phyloP scores from a whole-genome alignment of 2,797 vertebrate genomes.

The Morelia viridis region DNA sequence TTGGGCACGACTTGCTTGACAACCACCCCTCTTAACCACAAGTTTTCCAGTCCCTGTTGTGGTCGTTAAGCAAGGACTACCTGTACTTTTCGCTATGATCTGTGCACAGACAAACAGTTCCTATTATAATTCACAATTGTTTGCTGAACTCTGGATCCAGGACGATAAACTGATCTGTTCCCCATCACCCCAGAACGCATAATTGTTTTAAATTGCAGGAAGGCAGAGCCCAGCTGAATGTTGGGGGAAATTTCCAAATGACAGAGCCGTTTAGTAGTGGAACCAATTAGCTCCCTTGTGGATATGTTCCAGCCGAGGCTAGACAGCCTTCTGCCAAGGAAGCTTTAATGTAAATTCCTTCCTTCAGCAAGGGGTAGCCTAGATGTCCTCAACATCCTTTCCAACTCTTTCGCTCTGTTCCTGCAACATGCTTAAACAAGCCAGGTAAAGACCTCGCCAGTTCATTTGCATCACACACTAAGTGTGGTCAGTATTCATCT shows the following conservation, averaged over 20 bases:
- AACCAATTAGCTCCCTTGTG: background rate
- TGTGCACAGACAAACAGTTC: background rate
- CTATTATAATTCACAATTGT: background rate
- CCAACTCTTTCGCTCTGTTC: background rate
- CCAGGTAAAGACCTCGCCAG: background rate
- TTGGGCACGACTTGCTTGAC: too few relatives aligned
- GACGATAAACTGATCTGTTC: background rate
- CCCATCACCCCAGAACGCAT: background rate
- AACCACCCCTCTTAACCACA: too few relatives aligned
- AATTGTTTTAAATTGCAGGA: background rate
- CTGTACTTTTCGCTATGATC: too few relatives aligned
- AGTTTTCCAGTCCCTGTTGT: too few relatives aligned
- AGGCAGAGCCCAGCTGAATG: background rate
- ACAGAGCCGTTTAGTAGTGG: background rate
- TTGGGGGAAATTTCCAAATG: background rate
- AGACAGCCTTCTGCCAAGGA: background rate
- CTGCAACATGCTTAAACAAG: background rate
- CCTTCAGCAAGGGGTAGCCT: background rate
- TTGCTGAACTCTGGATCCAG: background rate
- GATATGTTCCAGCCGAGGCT: background rate
- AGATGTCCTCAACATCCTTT: background rate
- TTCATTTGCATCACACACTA: background rate
- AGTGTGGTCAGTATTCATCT: background rate
- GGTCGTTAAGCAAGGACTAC: too few relatives aligned
- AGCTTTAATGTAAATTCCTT: background rate